Evolutionary conservation across 2,888 invertebrate species (phyloP), one percentile per base, ranked within the genome.

Genomic region (Crocallis elinguaria): DNA sequence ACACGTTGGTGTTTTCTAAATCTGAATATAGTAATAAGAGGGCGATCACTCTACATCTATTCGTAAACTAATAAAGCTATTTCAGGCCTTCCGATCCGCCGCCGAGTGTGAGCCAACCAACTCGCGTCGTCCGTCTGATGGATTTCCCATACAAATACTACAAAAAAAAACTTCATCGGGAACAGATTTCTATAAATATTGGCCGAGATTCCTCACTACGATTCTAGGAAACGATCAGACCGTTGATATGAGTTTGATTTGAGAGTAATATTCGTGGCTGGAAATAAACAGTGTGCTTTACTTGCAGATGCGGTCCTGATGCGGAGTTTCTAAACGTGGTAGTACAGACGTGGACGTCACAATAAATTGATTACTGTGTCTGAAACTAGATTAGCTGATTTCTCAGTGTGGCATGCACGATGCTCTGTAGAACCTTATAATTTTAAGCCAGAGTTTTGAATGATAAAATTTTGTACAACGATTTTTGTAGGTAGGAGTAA

Each of bases 41-140:
- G 87, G 86, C 86, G 84, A 84, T 86, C 82, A 82, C 84, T 81
- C 80, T 69, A 61, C 66, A 71, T 83, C 84, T 87, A 86, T 88
- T 86, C 79, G 77, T 82, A 80, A 79, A 81, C 82, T 79, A 81
- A 81, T 82, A 79, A 77, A 80, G 79, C 74, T 88, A 88, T 88
- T 88, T 88, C 75, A 73, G 80, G 72, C 71, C 74, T 77, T 78
- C 74, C 80, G 74, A 79, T 79, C 56, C 42, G 51, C 51, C 51
- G 45, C 27, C 48, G 25, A 36, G 25, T 25, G 38, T 13, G 39
- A 39, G 25, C 45, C 33, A 37, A 25, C 32, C 43, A 41, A 17
- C 43, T 17, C 11, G 21, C 30, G 42, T 37, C 42, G 39, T 16
- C 41, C 32, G 37, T 37, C 46, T 56, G 50, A 59, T 56, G 45